Evolutionary conservation across 2,797 vertebrate genomes (phyloP).

Genomic region (Rhynchonycteris naso): DNA sequence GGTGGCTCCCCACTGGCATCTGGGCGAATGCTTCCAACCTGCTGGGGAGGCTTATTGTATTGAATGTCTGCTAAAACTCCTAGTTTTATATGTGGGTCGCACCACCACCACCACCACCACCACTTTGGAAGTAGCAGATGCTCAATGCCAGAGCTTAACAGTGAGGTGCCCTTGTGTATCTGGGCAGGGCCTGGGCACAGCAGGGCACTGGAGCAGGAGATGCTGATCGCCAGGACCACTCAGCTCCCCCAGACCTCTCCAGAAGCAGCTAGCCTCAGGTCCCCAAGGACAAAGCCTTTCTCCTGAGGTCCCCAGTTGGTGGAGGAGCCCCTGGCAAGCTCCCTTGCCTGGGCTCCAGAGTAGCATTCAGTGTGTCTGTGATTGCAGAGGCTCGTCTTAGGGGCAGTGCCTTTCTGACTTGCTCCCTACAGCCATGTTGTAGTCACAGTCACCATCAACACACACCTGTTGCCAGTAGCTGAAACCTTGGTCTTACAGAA

Average conservation of each 20-base stretch:
- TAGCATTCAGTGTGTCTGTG: rapidly evolving
- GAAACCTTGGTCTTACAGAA: neutral
- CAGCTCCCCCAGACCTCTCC: rapidly evolving
- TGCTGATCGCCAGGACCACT: rapidly evolving
- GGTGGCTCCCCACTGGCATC: conserved; percentile 24
- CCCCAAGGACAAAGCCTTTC: too few relatives aligned
- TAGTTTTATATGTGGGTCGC: too few relatives aligned
- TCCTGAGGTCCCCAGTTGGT: neutral
- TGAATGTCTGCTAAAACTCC: neutral
- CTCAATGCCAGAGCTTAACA: neutral
- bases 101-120: too few relatives aligned
- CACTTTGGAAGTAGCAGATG: neutral
- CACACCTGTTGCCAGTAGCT: neutral
- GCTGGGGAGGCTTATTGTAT: rapidly evolving
- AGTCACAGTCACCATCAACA: rapidly evolving
- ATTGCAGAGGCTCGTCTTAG: neutral
- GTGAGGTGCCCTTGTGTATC: neutral
- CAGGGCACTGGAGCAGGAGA: neutral
- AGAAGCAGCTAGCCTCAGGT: neutral
- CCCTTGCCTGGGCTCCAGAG: neutral
- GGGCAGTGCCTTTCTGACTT: neutral
- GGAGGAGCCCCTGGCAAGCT: neutral
- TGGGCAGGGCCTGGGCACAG: neutral
- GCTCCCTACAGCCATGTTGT: neutral
- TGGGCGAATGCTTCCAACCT: rapidly evolving